Base-by-base conservation (phyloP, 2,888 invertebrate genomes). In the Ramazzottius varieornatus region DNA sequence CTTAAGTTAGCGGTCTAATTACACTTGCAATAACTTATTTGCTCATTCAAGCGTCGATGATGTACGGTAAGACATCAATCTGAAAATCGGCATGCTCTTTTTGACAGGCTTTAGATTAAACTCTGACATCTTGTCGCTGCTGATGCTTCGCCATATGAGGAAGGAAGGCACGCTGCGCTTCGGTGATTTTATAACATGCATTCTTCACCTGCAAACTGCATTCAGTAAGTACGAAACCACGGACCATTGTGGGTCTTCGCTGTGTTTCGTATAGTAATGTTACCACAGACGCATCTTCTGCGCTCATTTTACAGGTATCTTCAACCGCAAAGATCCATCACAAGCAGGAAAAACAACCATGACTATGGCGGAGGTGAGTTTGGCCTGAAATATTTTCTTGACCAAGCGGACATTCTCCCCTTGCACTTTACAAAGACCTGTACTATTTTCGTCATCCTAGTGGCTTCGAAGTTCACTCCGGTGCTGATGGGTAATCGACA, bases 131-230 rank as follows among this genome's bases (percentile, higher is more conserved):
- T 79, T 91, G 73, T 84, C 86, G 4, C 82, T 87, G 64, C 79
- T 91, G 8, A 84, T 89, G 67, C 80, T 90, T 68, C 81, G 88
- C 68, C 90, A 89, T 72, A 90, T 90, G 85, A 81, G 90, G 69
- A 90, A 90, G 75, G 91, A 91, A 74, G 90, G 90, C 46, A 90
- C 89, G 66, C 79, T 91, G 63, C 80, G 91, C 4, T 54, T 54
- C 29, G 54, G 54, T 8, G 54, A 54, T 54, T 54, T 54, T 29
- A 54, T 54, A 16, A 54, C 54, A 4, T 54, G 54, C 29, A 54
- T 54, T 24, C 54, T 54, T 29, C 54, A 54, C 29, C 29, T 54
- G 54, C 54, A 54, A 29, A 54, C 54, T 24, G 54, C 54, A 29
- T 54, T 54, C 29, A 54, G 54, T 54, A 54, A 54, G 54, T 54